Evolutionary conservation across 2,113 vertebrate species (phyloP).

Genomic region (Paramisgurnus dabryanus): DNA sequence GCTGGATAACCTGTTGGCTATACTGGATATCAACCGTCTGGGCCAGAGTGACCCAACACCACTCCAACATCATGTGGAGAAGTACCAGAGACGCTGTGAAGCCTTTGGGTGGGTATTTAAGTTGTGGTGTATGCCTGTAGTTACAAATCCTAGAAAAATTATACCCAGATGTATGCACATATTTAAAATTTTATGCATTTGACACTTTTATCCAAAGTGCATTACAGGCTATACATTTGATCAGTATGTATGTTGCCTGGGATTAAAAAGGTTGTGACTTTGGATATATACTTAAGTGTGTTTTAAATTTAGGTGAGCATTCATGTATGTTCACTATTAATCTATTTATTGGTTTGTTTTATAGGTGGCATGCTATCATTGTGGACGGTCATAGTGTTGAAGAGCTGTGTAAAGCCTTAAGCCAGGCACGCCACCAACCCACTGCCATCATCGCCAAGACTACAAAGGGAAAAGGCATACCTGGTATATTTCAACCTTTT

Average conservation of each 20-base stretch:
- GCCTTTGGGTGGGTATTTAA: slow-evolving; percentile 83
- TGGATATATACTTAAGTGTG: slow-evolving; percentile 4
- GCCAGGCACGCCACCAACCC: slow-evolving; percentile 88
- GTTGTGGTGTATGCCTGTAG: slow-evolving; percentile 52
- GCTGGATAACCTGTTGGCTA: slow-evolving; percentile 90
- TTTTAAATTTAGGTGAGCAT: slow-evolving; percentile 19
- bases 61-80: slow-evolving; percentile 90
- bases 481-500: slow-evolving; percentile 74
- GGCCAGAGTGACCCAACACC: slow-evolving; percentile 92
- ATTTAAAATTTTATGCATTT: too few relatives aligned
- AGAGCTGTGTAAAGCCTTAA: slow-evolving; percentile 93
- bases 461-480: slow-evolving; percentile 91
- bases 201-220: too few relatives aligned
- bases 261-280: background rate
- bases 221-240: too few relatives aligned
- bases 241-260: too few relatives aligned
- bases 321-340: background rate
- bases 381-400: slow-evolving; percentile 96
- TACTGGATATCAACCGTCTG: slow-evolving; percentile 93
- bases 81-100: slow-evolving; percentile 93
- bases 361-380: slow-evolving; percentile 88
- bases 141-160: background rate
- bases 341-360: slow-evolving; percentile 24
- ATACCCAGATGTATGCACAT: too few relatives aligned
- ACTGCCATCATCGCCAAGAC: slow-evolving; percentile 94